Percentiles rank a stretch among this genome's conserved stretches.
Conservation (phyloP, 2,888 invertebrate species). For the Leucoptera coffeella region DNA sequence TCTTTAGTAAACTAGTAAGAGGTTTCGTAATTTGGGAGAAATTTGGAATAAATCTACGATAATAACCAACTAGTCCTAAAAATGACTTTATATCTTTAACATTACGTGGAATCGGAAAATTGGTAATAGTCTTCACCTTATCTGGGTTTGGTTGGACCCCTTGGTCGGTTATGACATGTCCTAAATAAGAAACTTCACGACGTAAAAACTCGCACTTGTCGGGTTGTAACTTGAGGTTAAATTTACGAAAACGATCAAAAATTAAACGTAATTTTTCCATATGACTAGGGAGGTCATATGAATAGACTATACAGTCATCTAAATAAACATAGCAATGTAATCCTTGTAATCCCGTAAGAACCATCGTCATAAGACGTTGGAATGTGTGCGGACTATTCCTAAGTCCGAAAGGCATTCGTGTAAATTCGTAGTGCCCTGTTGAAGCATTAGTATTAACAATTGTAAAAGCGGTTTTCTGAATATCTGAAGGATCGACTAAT, state of each 20-base stretch:
- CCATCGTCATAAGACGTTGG: neutral
- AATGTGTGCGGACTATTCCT: conserved; percentile 1
- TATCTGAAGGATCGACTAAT: conserved; percentile 8
- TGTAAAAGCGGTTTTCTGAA: conserved; percentile 12
- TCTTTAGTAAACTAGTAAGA: conserved; percentile 7
- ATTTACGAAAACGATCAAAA: neutral
- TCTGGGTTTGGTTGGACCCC: conserved; percentile 12
- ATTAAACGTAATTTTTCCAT: neutral
- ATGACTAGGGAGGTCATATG: neutral
- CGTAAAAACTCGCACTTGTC: conserved; percentile 1
- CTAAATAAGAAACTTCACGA: neutral
- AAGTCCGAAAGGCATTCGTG: conserved; percentile 1
- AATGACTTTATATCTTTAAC: conserved; percentile 14
- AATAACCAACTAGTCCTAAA: conserved; percentile 13
- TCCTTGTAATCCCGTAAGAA: conserved; percentile 9
- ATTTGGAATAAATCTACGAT: conserved; percentile 11
- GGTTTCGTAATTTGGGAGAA: conserved; percentile 9
- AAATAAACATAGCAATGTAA: conserved; percentile 1
- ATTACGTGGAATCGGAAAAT: conserved; percentile 12
- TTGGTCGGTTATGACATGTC: conserved; percentile 1
- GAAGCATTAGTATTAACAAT: conserved; percentile 10
- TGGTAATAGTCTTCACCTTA: conserved; percentile 10
- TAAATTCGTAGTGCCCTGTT: conserved; percentile 3
- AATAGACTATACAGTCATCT: too few relatives aligned
- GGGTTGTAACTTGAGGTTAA: conserved; percentile 1